Evolutionary conservation across 2,113 vertebrate species (phyloP).

Genomic region (Mustelus asterias): DNA sequence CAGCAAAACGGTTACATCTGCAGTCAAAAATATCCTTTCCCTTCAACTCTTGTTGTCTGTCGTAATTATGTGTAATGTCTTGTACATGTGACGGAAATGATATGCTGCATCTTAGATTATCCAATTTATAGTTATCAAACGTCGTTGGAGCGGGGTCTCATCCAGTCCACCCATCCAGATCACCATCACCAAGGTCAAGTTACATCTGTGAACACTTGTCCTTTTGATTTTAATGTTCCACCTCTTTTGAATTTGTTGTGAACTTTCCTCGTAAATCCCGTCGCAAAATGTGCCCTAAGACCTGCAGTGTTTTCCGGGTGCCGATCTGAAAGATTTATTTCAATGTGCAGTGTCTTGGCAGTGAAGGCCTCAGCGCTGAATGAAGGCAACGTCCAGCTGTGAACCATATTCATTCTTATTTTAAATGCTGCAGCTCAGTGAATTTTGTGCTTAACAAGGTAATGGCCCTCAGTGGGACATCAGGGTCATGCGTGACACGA

Average conservation of each 20-base stretch:
- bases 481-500: not conserved
- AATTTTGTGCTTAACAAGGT: not conserved
- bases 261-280: not conserved
- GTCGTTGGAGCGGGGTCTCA: not conserved
- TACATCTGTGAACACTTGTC: not conserved
- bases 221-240: not conserved
- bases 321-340: not conserved
- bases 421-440: not conserved
- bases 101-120: not conserved
- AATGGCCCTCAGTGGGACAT: not conserved
- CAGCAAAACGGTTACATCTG: not conserved
- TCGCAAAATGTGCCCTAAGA: not conserved
- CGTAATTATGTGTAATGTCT: not conserved
- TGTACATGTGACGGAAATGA: not conserved
- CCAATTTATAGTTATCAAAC: not conserved
- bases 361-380: not conserved
- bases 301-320: not conserved
- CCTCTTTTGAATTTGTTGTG: not conserved
- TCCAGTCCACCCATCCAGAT: not conserved
- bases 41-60: not conserved
- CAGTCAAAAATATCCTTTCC: not conserved
- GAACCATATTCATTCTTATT: not conserved
- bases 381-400: not conserved
- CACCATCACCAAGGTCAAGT: not conserved
- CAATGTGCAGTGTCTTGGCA: not conserved